Conservation (phyloP, 1,140 invertebrate species). For the Pristionchus pacificus region DNA sequence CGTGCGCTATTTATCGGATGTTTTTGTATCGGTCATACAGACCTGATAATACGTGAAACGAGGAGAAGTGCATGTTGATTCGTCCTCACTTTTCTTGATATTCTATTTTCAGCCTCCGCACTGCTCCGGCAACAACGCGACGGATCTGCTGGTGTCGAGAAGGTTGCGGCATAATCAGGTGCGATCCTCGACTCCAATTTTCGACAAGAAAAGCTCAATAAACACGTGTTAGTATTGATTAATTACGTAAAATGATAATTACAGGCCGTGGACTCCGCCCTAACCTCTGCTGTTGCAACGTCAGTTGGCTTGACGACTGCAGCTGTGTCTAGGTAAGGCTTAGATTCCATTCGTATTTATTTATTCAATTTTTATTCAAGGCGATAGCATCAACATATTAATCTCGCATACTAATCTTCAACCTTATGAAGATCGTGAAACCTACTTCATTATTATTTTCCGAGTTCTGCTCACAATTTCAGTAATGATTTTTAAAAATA, state of each 20-base stretch:
- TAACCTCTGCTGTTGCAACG: slow-evolving; percentile 2
- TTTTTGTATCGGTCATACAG: background rate
- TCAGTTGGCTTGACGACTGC: background rate
- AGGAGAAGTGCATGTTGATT: background rate
- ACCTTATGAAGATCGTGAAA: too few relatives aligned
- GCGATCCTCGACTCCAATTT: slow-evolving; percentile 18
- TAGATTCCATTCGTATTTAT: too few relatives aligned
- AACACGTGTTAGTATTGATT: background rate
- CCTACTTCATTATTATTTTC: too few relatives aligned
- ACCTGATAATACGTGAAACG: background rate
- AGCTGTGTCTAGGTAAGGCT: slow-evolving; percentile 3
- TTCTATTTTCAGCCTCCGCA: slow-evolving; percentile 5
- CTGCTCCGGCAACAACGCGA: slow-evolving; percentile 7
- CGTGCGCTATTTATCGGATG: background rate
- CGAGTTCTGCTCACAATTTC: too few relatives aligned
- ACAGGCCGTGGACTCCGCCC: slow-evolving; percentile 2
- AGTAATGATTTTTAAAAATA: too few relatives aligned
- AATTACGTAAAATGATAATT: background rate
- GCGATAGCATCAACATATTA: too few relatives aligned
- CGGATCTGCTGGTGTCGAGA: background rate
- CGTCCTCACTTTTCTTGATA: background rate
- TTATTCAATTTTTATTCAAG: too few relatives aligned
- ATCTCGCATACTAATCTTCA: too few relatives aligned
- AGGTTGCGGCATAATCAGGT: too few relatives aligned
- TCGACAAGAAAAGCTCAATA: slow-evolving; percentile 17